Conservation (phyloP, 2,113 vertebrate genomes). For the Cathartes aura region DNA sequence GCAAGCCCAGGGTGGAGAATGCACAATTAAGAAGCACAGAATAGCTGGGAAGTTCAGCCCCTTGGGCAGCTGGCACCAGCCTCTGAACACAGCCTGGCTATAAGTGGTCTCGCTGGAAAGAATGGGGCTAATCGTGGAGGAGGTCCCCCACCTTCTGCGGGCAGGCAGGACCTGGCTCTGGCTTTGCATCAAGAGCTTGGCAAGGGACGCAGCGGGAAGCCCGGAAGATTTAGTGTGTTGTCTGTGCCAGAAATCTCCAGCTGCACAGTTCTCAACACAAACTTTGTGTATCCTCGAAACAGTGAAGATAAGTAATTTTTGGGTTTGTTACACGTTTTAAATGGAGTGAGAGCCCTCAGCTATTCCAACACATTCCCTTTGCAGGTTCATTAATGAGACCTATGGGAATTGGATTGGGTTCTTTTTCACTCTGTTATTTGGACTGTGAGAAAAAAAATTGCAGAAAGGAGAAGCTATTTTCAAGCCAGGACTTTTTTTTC, state of each 20-base stretch:
- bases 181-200: background rate
- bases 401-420: conserved; percentile 57
- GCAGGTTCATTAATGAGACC: conserved; percentile 76
- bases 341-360: conserved; percentile 64
- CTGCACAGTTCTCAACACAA: background rate
- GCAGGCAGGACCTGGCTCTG: background rate
- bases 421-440: conserved; percentile 67
- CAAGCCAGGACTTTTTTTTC: background rate
- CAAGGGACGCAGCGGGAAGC: background rate
- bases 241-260: conserved; percentile 12
- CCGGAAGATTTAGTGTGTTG: background rate
- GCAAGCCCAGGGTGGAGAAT: background rate
- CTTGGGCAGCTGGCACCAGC: background rate
- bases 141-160: background rate
- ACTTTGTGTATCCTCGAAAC: background rate
- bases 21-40: background rate
- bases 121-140: background rate
- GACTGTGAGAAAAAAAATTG: background rate
- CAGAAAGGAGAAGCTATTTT: conserved; percentile 47
- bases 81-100: accelerated
- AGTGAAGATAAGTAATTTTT: background rate
- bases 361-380: conserved; percentile 66
- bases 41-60: background rate
- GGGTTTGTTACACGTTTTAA: conserved; percentile 31
- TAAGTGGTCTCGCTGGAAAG: background rate